Evolutionary conservation across 1,140 invertebrate genomes (phyloP).

Genomic region (Carposina sasakii): DNA sequence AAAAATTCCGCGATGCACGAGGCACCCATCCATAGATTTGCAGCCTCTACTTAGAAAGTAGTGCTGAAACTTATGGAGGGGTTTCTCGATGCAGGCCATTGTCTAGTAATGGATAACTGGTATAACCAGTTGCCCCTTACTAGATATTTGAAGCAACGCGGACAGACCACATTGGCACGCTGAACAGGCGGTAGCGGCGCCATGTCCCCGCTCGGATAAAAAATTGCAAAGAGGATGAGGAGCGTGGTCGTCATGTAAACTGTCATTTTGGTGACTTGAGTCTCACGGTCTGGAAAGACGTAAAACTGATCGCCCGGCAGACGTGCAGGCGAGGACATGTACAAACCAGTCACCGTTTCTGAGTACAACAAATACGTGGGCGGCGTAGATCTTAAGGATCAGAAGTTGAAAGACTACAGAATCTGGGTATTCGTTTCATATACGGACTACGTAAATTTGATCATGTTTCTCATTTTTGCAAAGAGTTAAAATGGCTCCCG

Average conservation of each 20-base stretch:
- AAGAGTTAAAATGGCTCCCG: too few relatives aligned
- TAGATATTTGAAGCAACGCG: slow-evolving; percentile 18
- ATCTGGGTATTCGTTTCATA: too few relatives aligned
- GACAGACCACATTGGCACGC: slow-evolving; percentile 25
- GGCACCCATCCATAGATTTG: slow-evolving; percentile 17
- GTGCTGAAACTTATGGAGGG: slow-evolving; percentile 20
- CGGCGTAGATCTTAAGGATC: slow-evolving; percentile 23
- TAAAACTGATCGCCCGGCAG: slow-evolving; percentile 22
- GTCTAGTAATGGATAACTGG: slow-evolving; percentile 30
- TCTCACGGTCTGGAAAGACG: slow-evolving; percentile 25
- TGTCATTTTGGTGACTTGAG: slow-evolving; percentile 19
- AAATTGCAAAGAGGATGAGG: slow-evolving; percentile 4
- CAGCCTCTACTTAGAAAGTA: slow-evolving; percentile 12
- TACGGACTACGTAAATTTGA: too few relatives aligned
- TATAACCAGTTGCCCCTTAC: slow-evolving; percentile 23
- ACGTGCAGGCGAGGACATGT: neutral
- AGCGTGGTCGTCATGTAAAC: slow-evolving; percentile 10
- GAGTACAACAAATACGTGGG: slow-evolving; percentile 27
- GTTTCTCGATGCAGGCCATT: slow-evolving; percentile 18
- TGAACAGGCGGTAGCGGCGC: slow-evolving; percentile 14
- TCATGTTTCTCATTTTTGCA: too few relatives aligned
- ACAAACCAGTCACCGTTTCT: slow-evolving; percentile 11
- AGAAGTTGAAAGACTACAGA: too few relatives aligned
- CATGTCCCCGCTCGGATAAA: slow-evolving; percentile 15
- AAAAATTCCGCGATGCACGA: slow-evolving; percentile 9